Evolutionary conservation across 2,888 invertebrate genomes (phyloP), one percentile per base, ranked within the genome.

Genomic region (Scrobipalpa costella): DNA sequence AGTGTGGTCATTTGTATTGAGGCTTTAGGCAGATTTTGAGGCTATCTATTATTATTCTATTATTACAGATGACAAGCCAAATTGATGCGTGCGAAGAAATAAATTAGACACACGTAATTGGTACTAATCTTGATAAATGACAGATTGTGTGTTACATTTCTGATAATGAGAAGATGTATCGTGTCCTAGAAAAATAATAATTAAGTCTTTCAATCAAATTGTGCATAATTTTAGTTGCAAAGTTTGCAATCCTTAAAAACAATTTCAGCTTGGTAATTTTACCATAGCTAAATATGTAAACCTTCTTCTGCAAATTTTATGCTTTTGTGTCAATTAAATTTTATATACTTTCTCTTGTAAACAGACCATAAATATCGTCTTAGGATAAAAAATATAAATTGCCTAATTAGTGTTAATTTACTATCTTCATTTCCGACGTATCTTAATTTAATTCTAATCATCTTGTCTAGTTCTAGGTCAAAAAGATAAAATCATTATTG

Each of bases 61-160:
- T 60, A 60, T 49, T 27, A 13, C 2, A 49, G 34, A 60, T 60
- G 60, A 60, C 60, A 60, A 34, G 60, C 34, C 17, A 34, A 49
- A 60, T 58, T 34, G 60, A 15, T 49, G 11, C 21, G 33, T 60
- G 60, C 33, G 15, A 49, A 34, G 21, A 60, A 13, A 60, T 47
- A 60, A 49, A 60, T 60, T 49, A 33, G n/a, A 27, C 44, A 15
- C 47, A 8, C n/a, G 9, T 60, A 60, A 60, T 60, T 60, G 60
- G 60, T 60, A 34, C 9, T 49, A 60, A 60, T 60, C 60, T 17
- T 49, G 47, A 60, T 60, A 21, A 40, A 38, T 58, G 38, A 19
- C 58, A 9, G 21, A 21, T 40, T 34, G 15, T 40, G 13, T 40
- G 40, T 58, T 58, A 58, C 40, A 58, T 38, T 58, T 58, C 19